Percentiles rank a stretch among this genome's conserved stretches.
These are phyloP conservation scores for Heliconius congener DNA, from an alignment of 1,140 invertebrate genomes.

Conservation along the genomic window DNA sequence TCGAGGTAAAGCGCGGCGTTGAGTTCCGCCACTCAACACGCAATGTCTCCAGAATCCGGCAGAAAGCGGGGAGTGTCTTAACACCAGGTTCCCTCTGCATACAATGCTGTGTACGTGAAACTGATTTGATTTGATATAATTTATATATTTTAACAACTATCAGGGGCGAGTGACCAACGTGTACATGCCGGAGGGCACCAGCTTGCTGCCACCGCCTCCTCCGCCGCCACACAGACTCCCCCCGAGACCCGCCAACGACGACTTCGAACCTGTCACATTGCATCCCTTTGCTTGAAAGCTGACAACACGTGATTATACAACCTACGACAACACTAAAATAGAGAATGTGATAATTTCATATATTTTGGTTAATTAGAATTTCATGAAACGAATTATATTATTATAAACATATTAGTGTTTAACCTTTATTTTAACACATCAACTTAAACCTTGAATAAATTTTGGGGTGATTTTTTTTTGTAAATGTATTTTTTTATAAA, in stretches of 20 bases:
- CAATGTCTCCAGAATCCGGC: too few species aligned
- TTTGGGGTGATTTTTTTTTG: not conserved
- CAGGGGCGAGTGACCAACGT: constrained; percentile 82
- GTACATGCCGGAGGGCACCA: constrained; percentile 82
- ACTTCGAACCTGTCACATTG: constrained; percentile 79
- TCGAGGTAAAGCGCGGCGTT: too few species aligned
- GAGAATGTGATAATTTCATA: constrained; percentile 14
- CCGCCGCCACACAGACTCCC: constrained; percentile 74
- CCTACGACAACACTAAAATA: not conserved
- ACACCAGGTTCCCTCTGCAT: too few species aligned
- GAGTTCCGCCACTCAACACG: too few species aligned
- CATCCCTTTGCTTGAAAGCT: constrained; percentile 75
- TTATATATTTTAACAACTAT: not conserved
- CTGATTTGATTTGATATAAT: not conserved
- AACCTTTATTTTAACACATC: not conserved
- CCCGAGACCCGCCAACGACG: constrained; percentile 77
- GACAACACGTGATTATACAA: constrained; percentile 19
- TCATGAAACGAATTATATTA: not conserved
- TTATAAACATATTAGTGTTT: not conserved
- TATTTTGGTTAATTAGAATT: not conserved
- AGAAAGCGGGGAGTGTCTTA: too few species aligned
- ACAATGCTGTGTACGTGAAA: too few species aligned
- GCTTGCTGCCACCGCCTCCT: constrained; percentile 79
- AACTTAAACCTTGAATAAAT: not conserved
- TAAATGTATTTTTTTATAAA: not conserved